Evolutionary conservation across 2,797 vertebrate species (phyloP).

Genomic region (Pangasius krempfi): DNA sequence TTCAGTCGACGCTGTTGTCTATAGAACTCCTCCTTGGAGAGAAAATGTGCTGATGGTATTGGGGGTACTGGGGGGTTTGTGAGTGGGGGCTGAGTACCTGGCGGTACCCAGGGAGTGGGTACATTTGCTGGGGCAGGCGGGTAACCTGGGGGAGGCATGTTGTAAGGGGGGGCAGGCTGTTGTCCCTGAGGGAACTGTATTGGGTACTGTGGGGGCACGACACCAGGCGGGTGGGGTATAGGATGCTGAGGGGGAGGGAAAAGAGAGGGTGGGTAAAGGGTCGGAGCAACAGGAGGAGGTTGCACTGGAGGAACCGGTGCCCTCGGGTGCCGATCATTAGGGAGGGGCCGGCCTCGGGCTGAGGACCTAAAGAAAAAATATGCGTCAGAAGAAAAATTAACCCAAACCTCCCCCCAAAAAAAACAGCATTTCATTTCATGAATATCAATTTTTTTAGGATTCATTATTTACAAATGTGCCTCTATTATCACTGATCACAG

Average conservation of each 20-base stretch:
- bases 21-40: conserved; percentile 93
- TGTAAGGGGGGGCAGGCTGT: conserved; percentile 82
- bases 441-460: neutral
- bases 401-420: too few species aligned
- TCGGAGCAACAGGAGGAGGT: conserved; percentile 69
- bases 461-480: neutral
- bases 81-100: conserved; percentile 83
- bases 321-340: conserved; percentile 69
- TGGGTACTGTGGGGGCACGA: conserved; percentile 82
- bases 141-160: conserved; percentile 85
- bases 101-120: conserved; percentile 85
- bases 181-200: conserved; percentile 83
- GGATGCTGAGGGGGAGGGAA: conserved; percentile 81
- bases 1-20: conserved; percentile 84
- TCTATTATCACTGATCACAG: neutral
- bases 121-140: conserved; percentile 84
- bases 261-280: conserved; percentile 80
- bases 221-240: conserved; percentile 81
- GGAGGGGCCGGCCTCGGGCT: conserved; percentile 77
- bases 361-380: conserved; percentile 67
- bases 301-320: conserved; percentile 80
- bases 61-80: conserved; percentile 79
- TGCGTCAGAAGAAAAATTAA: neutral
- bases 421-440: neutral
- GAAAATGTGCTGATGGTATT: conserved; percentile 78